Base-by-base conservation (phyloP, 2,113 vertebrate genomes). In the Gambusia affinis region DNA sequence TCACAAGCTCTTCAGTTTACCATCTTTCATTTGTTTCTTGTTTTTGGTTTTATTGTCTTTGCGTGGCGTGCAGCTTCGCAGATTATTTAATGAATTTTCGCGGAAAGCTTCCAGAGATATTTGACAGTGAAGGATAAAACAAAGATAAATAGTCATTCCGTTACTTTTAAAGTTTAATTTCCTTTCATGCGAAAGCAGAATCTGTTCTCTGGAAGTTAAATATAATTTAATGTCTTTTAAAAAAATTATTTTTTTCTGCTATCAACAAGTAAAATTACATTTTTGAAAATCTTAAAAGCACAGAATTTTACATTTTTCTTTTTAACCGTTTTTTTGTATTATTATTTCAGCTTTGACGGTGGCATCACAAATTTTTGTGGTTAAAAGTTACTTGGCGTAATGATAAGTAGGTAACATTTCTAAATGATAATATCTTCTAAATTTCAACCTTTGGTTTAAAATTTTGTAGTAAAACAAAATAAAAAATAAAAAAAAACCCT, bases 271-370 rank as follows among this genome's bases (percentile, higher is more conserved):
- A 62, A 60, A 51, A 71, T 82, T 82, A 54, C 27, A 33, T 70
- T 75, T 64, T 80, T 19, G 51, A 73, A 35, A 29, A 51, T 57
- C 42, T 62, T 68, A 70, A 76, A 88, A 88, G 85, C 88, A 90
- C 88, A 92, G 87, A 12, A 33, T 73, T 68, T 12, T 19, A 12
- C 72, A 63, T 60, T 75, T 65, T 4, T 69, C 27, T 64, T 3
- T 73, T 81, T 74, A 60, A 44, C 51, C 15, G 3, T 79, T 17
- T 78, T 77, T 5, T 35, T 8, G 8, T 1, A 8, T 35, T 35
- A 37, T 37, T 8, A 67, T 79, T 76, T 72, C 65, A 60, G n/a
- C 72, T 70, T 74, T 80, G 74, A 60, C 75, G 68, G 68, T 67
- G 88, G 86, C 88, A 87, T 84, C 67, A 0, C 78, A 69, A 68